Evolutionary conservation across 2,797 vertebrate genomes (phyloP), one percentile per base, ranked within the genome.

Genomic region (Sebastes diploproa): DNA sequence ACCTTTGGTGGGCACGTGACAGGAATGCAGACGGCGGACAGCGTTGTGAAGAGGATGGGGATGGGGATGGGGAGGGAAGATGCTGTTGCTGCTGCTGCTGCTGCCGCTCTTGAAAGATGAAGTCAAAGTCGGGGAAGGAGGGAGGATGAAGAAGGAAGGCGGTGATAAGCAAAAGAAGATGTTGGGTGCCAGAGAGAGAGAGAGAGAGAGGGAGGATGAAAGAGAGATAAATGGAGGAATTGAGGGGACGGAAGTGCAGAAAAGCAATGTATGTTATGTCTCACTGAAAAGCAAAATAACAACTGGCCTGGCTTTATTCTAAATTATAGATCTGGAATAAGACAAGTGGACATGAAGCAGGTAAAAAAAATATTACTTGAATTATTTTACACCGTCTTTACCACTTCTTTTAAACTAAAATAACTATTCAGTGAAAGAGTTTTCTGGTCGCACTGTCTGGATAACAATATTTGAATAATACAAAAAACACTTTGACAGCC

Each of bases 1-100:
- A 94, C 95, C 96, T 90, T 91, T 96, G 82, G 75, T 94, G 81
- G 55, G 93, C 52, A 82, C 94, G 95, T 96, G 97, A 95, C 61
- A 34, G 88, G 97, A 96, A 96, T 96, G 75, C 94, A 85, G 91
- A 95, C 93, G 73, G 85, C 63, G 75, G 80, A 34, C 82, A 27
- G 88, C 72, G 62, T 87, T 84, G 85, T 89, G 94, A 89, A 92
- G 91, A 83, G 58, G 85, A 90, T 78, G 89, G 92, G 90, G 91
- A 89, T 62, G 88, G 65, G 83, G 46, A 89, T 68, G 77, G 73
- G 84, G 82, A 85, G 77, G 85, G 77, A 88, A 76, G 89, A 84
- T 73, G 85, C 56, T 52, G 69, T 60, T 77, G 83, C 42, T 81
- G 82, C 91, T 59, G 10, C 63, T 52, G 10, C 63, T 52, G 80